Evolutionary conservation across 53 echinoderm and acorn worm genomes (phyloP).

Genomic region (Mesocentrotus franciscanus): DNA sequence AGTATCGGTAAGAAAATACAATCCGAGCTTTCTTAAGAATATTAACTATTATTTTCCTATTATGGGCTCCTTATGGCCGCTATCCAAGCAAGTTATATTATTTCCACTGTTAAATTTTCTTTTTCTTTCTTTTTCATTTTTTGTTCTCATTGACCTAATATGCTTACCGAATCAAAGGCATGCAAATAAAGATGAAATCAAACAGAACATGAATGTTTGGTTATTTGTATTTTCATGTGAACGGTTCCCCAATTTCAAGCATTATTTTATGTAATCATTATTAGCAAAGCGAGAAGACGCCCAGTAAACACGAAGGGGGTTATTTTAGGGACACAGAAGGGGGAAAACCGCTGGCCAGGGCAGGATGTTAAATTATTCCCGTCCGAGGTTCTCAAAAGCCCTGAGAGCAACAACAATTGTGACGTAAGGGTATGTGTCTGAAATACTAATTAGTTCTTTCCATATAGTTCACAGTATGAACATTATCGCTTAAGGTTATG

Average conservation of each 20-base stretch:
- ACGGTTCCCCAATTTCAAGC: too few species aligned
- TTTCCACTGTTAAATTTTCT: too few species aligned
- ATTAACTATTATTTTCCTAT: too few species aligned
- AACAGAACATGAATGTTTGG: background rate
- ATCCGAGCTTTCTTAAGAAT: too few species aligned
- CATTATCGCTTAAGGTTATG: too few species aligned
- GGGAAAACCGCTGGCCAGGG: background rate
- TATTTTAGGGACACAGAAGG: background rate
- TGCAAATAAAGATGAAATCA: background rate
- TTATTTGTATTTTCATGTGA: too few species aligned
- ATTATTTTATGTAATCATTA: background rate
- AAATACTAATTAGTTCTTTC: constrained; percentile 1
- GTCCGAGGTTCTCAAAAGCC: background rate
- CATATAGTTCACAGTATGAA: background rate
- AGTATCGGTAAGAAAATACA: too few species aligned
- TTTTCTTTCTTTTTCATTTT: too few species aligned
- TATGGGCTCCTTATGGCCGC: too few species aligned
- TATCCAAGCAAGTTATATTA: too few species aligned
- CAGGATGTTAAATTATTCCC: background rate
- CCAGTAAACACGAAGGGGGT: background rate
- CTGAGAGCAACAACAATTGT: background rate
- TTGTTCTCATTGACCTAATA: background rate
- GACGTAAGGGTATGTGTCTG: background rate
- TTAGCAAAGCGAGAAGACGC: background rate
- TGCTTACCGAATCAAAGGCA: background rate